Conservation (phyloP, 64 coral and sea anemone species). For the Acropora yongei region DNA sequence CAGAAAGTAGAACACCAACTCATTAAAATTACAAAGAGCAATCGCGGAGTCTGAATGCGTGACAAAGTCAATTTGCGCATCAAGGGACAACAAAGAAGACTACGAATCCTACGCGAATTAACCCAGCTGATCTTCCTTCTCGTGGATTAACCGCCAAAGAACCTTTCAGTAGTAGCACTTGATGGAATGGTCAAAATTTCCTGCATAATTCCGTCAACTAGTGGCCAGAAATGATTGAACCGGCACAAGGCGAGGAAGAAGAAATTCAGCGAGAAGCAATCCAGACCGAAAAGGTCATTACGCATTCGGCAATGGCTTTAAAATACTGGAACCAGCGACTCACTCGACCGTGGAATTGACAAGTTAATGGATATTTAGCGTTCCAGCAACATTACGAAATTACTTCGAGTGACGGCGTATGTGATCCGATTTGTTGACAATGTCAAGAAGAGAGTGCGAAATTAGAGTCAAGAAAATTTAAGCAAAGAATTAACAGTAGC, state of each 20-base stretch:
- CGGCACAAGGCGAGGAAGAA: neutral
- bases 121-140: conserved; percentile 17
- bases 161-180: neutral
- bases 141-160: neutral
- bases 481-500: neutral
- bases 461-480: neutral
- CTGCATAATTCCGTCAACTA: neutral
- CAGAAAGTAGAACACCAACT: conserved; percentile 29
- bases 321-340: neutral
- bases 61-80: too few relatives aligned
- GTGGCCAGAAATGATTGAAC: neutral
- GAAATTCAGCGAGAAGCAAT: neutral
- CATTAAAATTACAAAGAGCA: neutral
- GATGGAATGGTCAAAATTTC: conserved; percentile 9
- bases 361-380: too few relatives aligned
- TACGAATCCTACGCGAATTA: neutral
- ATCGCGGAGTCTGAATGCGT: neutral
- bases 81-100: too few relatives aligned
- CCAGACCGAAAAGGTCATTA: neutral
- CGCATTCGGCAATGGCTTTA: neutral
- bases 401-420: neutral
- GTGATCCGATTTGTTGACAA: conserved; percentile 5
- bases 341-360: too few relatives aligned
- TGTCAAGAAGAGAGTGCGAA: neutral
- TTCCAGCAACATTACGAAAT: neutral